Conservation (phyloP, 1,140 invertebrate species). For the Tigriopus japonicus region DNA sequence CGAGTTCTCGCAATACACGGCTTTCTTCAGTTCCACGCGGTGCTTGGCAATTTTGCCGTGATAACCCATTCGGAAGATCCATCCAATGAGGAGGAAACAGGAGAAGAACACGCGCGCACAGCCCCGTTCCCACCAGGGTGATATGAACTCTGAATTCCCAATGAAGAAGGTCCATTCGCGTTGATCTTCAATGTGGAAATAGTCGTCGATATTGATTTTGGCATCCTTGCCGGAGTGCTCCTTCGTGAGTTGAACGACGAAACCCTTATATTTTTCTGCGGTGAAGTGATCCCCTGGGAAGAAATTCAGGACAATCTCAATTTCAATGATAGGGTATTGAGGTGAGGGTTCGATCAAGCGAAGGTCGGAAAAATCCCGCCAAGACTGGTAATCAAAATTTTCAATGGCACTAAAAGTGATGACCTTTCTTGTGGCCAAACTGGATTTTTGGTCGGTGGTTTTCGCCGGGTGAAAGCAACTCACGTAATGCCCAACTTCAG, state of each 20-base stretch:
- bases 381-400: conserved; percentile 4
- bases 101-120: neutral
- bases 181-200: conserved; percentile 14
- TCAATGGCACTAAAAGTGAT: conserved; percentile 10
- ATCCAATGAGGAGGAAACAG: conserved; percentile 9
- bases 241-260: conserved; percentile 4
- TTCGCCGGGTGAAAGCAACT: conserved; percentile 13
- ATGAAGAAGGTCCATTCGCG: conserved; percentile 15
- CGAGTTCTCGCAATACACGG: neutral
- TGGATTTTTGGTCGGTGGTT: neutral
- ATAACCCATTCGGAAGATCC: conserved; percentile 2
- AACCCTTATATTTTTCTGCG: conserved; percentile 11
- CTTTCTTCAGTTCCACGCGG: conserved; percentile 1
- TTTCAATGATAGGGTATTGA: conserved; percentile 13
- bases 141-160: conserved; percentile 7
- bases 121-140: conserved; percentile 9
- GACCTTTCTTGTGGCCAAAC: neutral
- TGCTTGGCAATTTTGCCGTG: conserved; percentile 8
- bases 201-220: conserved; percentile 13
- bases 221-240: conserved; percentile 1
- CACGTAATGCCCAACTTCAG: conserved; percentile 11
- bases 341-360: conserved; percentile 9
- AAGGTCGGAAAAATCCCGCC: conserved; percentile 6
- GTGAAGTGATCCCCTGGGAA: conserved; percentile 15
- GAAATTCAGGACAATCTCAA: conserved; percentile 12